Conservation (phyloP, 2,113 vertebrate genomes). For the Datnioides undecimradiatus region DNA sequence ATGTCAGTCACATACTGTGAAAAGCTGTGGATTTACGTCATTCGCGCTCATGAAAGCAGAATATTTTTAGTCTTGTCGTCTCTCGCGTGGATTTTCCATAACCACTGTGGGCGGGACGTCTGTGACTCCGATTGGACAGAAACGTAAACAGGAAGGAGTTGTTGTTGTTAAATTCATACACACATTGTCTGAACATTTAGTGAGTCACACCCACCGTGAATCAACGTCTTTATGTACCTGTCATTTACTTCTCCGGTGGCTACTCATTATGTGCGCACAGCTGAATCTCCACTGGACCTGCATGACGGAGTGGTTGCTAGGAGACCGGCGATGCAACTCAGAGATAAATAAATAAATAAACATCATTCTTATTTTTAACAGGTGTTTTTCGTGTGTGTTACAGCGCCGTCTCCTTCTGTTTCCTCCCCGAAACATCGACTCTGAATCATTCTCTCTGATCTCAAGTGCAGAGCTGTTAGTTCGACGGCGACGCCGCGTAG, state of each 20-base stretch:
- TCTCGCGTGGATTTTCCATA: too few species aligned
- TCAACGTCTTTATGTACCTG: background rate
- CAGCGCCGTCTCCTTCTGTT: background rate
- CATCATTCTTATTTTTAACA: constrained; percentile 17
- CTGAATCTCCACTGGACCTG: constrained; percentile 8
- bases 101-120: too few species aligned
- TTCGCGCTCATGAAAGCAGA: too few species aligned
- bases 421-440: constrained; percentile 19
- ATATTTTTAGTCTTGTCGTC: too few species aligned
- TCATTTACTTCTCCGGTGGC: background rate
- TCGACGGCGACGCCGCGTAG: constrained; percentile 31
- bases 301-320: constrained; percentile 46
- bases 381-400: background rate
- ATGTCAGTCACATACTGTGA: too few species aligned
- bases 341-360: background rate
- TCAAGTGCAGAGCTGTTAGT: constrained; percentile 43
- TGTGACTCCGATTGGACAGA: too few species aligned
- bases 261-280: constrained; percentile 14
- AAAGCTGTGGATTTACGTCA: too few species aligned
- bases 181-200: too few species aligned
- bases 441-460: constrained; percentile 48
- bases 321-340: constrained; percentile 47
- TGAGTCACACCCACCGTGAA: background rate
- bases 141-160: too few species aligned
- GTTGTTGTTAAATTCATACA: too few species aligned